Conservation (phyloP, 2,888 invertebrate genomes). For the Andricus curvator region DNA sequence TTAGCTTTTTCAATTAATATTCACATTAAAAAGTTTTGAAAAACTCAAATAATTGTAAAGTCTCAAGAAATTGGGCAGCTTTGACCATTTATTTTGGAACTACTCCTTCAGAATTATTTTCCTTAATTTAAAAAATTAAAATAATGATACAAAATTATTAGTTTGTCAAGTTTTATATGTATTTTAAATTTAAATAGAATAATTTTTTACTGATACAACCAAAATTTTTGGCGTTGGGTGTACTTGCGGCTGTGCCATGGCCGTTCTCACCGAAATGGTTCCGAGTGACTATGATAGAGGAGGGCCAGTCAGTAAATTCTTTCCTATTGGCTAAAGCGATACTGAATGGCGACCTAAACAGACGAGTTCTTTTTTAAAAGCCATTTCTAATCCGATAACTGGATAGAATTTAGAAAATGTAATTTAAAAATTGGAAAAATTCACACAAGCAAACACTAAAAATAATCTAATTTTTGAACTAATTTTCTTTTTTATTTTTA, state of each 20-base stretch:
- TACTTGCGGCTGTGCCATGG: slow-evolving; percentile 26
- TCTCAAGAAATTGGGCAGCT: no score
- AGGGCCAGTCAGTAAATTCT: slow-evolving; percentile 37
- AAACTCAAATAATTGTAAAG: no score
- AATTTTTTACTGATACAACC: neutral
- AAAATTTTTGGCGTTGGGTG: slow-evolving; percentile 26
- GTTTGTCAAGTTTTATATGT: neutral
- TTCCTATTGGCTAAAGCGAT: slow-evolving; percentile 35
- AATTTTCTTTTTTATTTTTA: no score
- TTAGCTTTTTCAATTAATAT: no score
- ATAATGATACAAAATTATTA: neutral
- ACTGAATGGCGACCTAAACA: slow-evolving; percentile 32
- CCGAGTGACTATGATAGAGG: slow-evolving; percentile 38
- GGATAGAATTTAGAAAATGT: slow-evolving; percentile 15
- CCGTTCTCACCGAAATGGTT: slow-evolving; percentile 40
- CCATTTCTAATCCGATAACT: slow-evolving; percentile 12
- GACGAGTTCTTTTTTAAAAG: slow-evolving; percentile 13
- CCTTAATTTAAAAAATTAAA: no score
- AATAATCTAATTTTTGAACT: neutral
- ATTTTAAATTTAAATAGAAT: neutral
- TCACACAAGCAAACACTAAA: neutral
- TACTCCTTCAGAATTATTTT: no score
- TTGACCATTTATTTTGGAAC: no score
- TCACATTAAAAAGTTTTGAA: no score
- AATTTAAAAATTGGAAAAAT: neutral